Base-by-base conservation (phyloP, 1,140 invertebrate species). In the Pseudomyrmex concolor region DNA sequence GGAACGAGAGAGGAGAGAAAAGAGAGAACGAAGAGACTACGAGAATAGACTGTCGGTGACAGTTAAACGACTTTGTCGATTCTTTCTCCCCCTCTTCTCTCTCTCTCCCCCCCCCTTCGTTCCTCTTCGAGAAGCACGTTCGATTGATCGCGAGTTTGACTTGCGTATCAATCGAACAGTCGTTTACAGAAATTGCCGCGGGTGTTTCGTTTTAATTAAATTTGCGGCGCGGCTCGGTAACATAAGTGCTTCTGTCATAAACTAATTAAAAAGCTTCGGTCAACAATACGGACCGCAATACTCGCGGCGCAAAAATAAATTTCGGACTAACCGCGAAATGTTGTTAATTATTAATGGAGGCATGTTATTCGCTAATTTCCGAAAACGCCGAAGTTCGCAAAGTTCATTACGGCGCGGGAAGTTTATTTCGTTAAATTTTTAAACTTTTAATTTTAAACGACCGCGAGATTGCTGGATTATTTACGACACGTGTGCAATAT, bases 131-230 rank as follows among this genome's bases (percentile, higher is more conserved):
- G 13, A 60, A 17, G 43, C 43, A 71, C 10, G 50, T 68, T 68
- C 17, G 57, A 60, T 59, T 34, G 15, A 50, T 74, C 45, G 5
- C 48, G 48, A 59, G 76, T 70, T 54, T 50, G 19, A 78, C 54
- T 34, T 59, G 76, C 54, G 10, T 71, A 80, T 71, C 66, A 59
- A 71, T 70, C 43, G 76, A 13, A 13, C 76, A 25, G 43, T 70
- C 76, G 54, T n/a, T 80, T 80, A 71, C 54, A 59, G 51, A 70
- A 62, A 80, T 80, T 22, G 66, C 66, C 54, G 54, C 54, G 66
- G 19, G 76, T 71, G 66, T 80, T 80, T 80, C 66, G 43, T 60
- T 70, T 71, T 80, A 80, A 80, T 80, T 80, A 80, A 80, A 70
- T 67, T n/a, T 54, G 12, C 19, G 19, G 50, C 7, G 8, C 13